Conservation (phyloP, 1,140 invertebrate genomes). For the Aphelenchoides fujianensis region DNA sequence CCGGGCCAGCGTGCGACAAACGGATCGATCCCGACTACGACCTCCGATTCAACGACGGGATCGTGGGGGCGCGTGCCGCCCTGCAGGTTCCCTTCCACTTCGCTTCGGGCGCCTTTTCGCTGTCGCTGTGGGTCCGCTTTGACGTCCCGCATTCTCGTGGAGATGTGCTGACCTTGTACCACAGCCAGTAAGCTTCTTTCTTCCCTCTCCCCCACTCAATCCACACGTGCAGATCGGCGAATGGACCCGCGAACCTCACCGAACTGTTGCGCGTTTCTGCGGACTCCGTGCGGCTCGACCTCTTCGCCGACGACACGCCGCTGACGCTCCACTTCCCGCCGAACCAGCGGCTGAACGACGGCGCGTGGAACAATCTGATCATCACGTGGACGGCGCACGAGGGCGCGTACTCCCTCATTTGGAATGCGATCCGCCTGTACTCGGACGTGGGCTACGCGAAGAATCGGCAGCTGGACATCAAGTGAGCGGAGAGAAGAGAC, state of each 20-base stretch:
- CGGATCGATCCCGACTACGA: slow-evolving; percentile 92
- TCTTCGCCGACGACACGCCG: slow-evolving; percentile 80
- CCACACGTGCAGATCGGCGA: slow-evolving; percentile 68
- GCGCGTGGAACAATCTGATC: slow-evolving; percentile 92
- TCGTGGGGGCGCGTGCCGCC: slow-evolving; percentile 76
- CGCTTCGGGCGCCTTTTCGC: slow-evolving; percentile 76
- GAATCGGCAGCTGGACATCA: slow-evolving; percentile 72
- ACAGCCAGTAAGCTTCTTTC: slow-evolving; percentile 51
- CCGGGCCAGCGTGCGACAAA: slow-evolving; percentile 91
- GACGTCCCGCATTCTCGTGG: slow-evolving; percentile 81
- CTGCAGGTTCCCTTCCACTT: slow-evolving; percentile 80
- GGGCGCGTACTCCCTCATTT: slow-evolving; percentile 65
- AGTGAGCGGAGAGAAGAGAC: slow-evolving; percentile 69
- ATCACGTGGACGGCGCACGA: slow-evolving; percentile 83
- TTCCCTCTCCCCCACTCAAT: background rate
- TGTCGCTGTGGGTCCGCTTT: slow-evolving; percentile 93
- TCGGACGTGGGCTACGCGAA: slow-evolving; percentile 67
- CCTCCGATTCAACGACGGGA: slow-evolving; percentile 83
- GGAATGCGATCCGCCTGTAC: slow-evolving; percentile 58
- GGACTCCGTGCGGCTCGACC: slow-evolving; percentile 79
- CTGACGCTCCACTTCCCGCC: slow-evolving; percentile 79
- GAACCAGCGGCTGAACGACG: slow-evolving; percentile 83
- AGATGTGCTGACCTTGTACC: slow-evolving; percentile 86
- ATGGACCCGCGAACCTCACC: slow-evolving; percentile 75
- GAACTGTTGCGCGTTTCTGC: slow-evolving; percentile 82